Base-by-base conservation (phyloP, 2,797 vertebrate species). In the Hippocampus kuda region DNA sequence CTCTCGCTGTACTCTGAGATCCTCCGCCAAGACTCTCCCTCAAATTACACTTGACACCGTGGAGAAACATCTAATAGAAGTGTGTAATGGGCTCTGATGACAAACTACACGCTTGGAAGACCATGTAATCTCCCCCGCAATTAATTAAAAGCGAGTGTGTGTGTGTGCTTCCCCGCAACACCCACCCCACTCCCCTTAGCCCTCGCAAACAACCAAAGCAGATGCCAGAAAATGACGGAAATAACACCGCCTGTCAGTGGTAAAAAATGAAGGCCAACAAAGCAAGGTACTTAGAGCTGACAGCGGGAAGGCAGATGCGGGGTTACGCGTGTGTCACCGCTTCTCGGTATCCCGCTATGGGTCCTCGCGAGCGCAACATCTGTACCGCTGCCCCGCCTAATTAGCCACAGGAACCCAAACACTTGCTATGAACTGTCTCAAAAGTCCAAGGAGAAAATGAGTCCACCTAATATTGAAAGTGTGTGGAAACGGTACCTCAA, bases 1-100 rank as follows among this genome's bases (percentile, higher is more conserved):
- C 90, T 86, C 89, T 91, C 88, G 91, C 92, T 90, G 86, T 86
- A 84, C 88, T 88, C 79, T 77, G 76, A 88, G 86, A 86, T 87
- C 81, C 86, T 88, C 87, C 82, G 88, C 88, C 88, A 89, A 89
- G 88, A 92, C 93, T 89, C 93, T 93, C 89, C 92, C 95, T 95
- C 94, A 98, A 97, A 98, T 97, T 94, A 96, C 93, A 97, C 93
- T 92, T 98, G 97, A 99, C 97, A 97, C 96, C 94, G 93, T 96
- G 94, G 95, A 98, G 95, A 98, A 98, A 96, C 93, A 95, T 98
- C 95, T 98, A 97, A 97, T 98, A 97, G 95, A 95, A 96, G 95
- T 98, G 94, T 96, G 94, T 98, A 99, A 98, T 98, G 94, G 93
- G 93, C 92, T 91, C 95, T 97, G 96, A 98, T 99, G 96, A 98